phyloP scores from a whole-genome alignment of 2,888 invertebrate genomes.

The Caenorhabditis japonica region DNA sequence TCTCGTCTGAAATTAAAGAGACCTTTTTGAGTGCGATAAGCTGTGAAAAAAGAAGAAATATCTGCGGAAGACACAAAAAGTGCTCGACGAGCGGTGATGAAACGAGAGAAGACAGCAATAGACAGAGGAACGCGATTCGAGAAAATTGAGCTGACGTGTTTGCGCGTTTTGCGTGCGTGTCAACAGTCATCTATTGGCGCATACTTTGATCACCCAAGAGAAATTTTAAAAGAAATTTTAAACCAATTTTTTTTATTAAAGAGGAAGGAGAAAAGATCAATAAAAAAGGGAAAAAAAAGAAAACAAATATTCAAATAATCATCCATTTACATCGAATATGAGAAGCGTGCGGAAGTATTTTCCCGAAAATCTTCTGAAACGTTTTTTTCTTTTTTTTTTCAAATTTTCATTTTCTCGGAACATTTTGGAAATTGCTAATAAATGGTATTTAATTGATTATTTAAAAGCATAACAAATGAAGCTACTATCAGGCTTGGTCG shows the following conservation, averaged over 20 bases:
- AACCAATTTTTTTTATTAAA: neutral
- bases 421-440: no score
- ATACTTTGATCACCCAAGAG: neutral
- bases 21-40: conserved; percentile 7
- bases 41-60: conserved; percentile 1
- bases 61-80: conserved; percentile 1
- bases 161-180: conserved; percentile 26
- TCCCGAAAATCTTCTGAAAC: no score
- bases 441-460: no score
- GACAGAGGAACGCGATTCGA: conserved; percentile 35
- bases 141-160: conserved; percentile 49
- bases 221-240: neutral
- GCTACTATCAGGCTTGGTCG: no score
- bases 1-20: conserved; percentile 17
- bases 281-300: no score
- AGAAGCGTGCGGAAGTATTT: no score
- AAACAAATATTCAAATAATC: no score
- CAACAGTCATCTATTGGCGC: conserved; percentile 10
- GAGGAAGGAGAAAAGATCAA: no score
- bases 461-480: no score
- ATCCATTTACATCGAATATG: no score
- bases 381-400: no score
- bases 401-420: no score
- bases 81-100: conserved; percentile 4
- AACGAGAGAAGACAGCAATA: conserved; percentile 24